Percentiles rank a stretch among this genome's conserved stretches.
phyloP scores from a whole-genome alignment of 2,797 vertebrate genomes.

The Chelon labrosus region DNA sequence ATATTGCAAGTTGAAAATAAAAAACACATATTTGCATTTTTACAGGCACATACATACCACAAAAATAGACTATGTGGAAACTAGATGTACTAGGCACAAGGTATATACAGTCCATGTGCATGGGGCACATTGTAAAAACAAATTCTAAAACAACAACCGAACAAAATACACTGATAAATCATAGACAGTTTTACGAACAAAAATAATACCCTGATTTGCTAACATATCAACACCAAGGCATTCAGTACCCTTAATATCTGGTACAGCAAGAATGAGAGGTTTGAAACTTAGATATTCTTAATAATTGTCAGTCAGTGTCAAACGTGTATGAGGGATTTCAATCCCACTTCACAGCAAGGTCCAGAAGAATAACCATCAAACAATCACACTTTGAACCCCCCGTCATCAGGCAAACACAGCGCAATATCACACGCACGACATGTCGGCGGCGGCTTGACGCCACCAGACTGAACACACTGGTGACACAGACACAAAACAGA shows the following conservation, averaged over 20 bases:
- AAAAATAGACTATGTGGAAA: slow-evolving; percentile 88
- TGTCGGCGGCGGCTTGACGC: slow-evolving; percentile 39
- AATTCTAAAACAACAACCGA: slow-evolving; percentile 55
- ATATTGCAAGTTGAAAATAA: slow-evolving; percentile 86
- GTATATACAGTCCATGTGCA: slow-evolving; percentile 88
- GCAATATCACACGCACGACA: slow-evolving; percentile 29
- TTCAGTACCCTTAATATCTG: slow-evolving; percentile 81
- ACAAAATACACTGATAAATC: slow-evolving; percentile 64
- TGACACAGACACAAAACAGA: slow-evolving; percentile 67
- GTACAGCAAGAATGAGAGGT: slow-evolving; percentile 77
- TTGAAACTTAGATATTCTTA: slow-evolving; percentile 73
- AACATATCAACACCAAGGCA: slow-evolving; percentile 87
- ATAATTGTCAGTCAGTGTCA: slow-evolving; percentile 80
- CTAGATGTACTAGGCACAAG: slow-evolving; percentile 89
- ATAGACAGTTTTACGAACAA: slow-evolving; percentile 76
- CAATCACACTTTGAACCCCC: slow-evolving; percentile 68
- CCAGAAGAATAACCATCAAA: slow-evolving; percentile 69
- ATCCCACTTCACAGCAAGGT: slow-evolving; percentile 75
- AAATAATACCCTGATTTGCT: slow-evolving; percentile 88
- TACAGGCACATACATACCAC: slow-evolving; percentile 88
- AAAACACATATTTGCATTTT: slow-evolving; percentile 84
- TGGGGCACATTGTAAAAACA: slow-evolving; percentile 83
- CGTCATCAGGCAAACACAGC: slow-evolving; percentile 63
- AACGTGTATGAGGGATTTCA: slow-evolving; percentile 67
- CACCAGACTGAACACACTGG: slow-evolving; percentile 47